Percentiles rank a stretch among this genome's conserved stretches.
These are phyloP conservation scores for Gonocerus acuteangulatus DNA, from an alignment of 2,888 invertebrate species.

Conservation along the genomic window DNA sequence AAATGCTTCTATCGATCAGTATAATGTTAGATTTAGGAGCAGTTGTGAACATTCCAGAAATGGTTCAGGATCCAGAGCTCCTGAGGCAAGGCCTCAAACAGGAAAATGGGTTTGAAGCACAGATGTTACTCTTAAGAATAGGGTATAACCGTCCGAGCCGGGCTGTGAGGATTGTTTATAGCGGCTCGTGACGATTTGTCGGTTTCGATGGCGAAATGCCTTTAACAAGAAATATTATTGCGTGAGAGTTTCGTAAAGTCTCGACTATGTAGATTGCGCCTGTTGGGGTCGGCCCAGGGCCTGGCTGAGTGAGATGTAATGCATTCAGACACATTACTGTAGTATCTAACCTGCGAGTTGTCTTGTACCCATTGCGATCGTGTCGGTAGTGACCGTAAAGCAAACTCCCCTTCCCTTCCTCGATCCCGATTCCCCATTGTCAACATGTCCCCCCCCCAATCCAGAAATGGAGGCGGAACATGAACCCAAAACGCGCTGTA, in stretches of 20 bases:
- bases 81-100: neutral
- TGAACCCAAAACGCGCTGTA: conserved; percentile 45
- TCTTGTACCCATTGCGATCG: conserved; percentile 32
- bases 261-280: neutral
- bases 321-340: neutral
- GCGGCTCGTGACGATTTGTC: neutral
- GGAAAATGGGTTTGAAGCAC: conserved; percentile 3
- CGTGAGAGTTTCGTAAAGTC: too few species aligned
- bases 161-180: neutral
- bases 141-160: neutral
- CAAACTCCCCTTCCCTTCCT: neutral
- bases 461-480: conserved; percentile 39
- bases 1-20: conserved; percentile 9
- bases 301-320: conserved; percentile 9
- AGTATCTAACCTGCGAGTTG: conserved; percentile 33
- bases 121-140: conserved; percentile 6
- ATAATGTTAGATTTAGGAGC: neutral
- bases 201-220: too few species aligned
- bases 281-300: conserved; percentile 3
- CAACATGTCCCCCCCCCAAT: conserved; percentile 32
- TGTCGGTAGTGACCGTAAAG: conserved; percentile 1
- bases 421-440: conserved; percentile 16
- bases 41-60: conserved; percentile 15
- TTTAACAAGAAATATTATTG: too few species aligned
- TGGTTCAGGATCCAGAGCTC: conserved; percentile 15